These are phyloP conservation scores for Diadegma fenestrale DNA, from an alignment of 2,888 invertebrate species.

Conservation along the genomic window DNA sequence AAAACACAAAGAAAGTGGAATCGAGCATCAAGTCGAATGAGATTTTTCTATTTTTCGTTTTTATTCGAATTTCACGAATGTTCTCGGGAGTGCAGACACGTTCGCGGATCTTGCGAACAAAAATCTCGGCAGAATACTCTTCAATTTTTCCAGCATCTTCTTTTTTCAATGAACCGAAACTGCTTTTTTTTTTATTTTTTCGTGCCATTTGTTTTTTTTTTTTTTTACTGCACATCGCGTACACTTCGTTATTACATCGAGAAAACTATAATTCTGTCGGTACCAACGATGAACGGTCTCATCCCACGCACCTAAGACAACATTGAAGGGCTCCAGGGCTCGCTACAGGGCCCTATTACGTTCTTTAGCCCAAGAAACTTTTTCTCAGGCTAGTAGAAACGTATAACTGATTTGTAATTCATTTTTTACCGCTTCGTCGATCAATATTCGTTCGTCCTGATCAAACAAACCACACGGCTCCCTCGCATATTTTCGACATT, in stretches of 20 bases:
- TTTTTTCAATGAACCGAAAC: background rate
- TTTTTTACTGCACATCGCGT: slow-evolving; percentile 23
- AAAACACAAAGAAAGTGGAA: background rate
- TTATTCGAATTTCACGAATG: background rate
- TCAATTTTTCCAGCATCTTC: background rate
- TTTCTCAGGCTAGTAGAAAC: background rate
- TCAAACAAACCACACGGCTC: too few relatives aligned
- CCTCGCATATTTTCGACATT: slow-evolving; percentile 3
- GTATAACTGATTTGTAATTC: background rate
- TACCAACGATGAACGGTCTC: slow-evolving; percentile 20
- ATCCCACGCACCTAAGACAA: slow-evolving; percentile 75
- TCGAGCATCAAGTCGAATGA: background rate
- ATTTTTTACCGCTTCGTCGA: background rate
- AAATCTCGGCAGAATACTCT: background rate
- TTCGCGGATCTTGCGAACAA: background rate
- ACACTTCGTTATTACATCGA: slow-evolving; percentile 69
- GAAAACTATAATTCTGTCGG: slow-evolving; percentile 73
- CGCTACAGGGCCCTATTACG: background rate
- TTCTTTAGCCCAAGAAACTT: background rate
- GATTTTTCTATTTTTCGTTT: background rate
- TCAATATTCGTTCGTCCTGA: background rate
- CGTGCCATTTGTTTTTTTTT: background rate
- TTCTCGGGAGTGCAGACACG: background rate
- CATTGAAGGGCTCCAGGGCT: slow-evolving; percentile 60
- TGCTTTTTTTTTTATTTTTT: background rate